A percentile compares a stretch with the other conserved stretches of the same genome.
Conservation (phyloP, 2,113 vertebrate genomes). For the Vanacampus margaritifer region DNA sequence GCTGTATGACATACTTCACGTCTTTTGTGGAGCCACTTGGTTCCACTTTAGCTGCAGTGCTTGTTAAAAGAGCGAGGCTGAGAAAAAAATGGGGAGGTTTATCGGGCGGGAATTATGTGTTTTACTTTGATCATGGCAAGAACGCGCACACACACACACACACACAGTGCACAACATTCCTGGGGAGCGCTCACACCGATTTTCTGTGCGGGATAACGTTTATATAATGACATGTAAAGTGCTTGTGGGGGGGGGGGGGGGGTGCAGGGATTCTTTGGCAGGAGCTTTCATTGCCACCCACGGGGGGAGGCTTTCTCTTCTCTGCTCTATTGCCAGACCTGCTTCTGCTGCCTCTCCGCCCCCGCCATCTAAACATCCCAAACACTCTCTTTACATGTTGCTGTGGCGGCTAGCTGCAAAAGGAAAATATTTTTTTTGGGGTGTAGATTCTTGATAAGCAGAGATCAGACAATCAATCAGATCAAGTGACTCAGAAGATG, state of each 20-base stretch:
- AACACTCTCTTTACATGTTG: constrained; percentile 2
- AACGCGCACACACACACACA: constrained; percentile 44
- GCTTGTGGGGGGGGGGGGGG: constrained; percentile 38
- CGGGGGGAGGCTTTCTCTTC: constrained; percentile 39
- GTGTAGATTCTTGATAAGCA: not conserved
- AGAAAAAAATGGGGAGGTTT: constrained; percentile 21
- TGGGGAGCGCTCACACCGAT: constrained; percentile 49
- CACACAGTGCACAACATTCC: constrained; percentile 38
- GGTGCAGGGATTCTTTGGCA: constrained; percentile 50
- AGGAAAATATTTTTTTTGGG: not conserved
- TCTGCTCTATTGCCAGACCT: constrained; percentile 38
- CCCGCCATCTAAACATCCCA: constrained; percentile 14
- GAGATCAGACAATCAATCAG: not conserved
- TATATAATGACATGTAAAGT: constrained; percentile 65
- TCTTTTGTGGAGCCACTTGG: constrained; percentile 53
- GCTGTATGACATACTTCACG: constrained; percentile 47
- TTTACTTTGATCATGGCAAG: constrained; percentile 64
- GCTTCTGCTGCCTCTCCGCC: constrained; percentile 11
- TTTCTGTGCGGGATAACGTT: constrained; percentile 57
- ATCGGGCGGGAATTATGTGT: constrained; percentile 52
- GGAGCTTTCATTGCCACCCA: constrained; percentile 54
- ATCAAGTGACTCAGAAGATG: not conserved
- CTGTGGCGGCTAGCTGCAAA: constrained; percentile 10
- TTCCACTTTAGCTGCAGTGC: constrained; percentile 54
- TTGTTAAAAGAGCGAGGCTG: constrained; percentile 30